Evolutionary conservation across 2,888 invertebrate species (phyloP).

Genomic region (Callyntrura sp.): DNA sequence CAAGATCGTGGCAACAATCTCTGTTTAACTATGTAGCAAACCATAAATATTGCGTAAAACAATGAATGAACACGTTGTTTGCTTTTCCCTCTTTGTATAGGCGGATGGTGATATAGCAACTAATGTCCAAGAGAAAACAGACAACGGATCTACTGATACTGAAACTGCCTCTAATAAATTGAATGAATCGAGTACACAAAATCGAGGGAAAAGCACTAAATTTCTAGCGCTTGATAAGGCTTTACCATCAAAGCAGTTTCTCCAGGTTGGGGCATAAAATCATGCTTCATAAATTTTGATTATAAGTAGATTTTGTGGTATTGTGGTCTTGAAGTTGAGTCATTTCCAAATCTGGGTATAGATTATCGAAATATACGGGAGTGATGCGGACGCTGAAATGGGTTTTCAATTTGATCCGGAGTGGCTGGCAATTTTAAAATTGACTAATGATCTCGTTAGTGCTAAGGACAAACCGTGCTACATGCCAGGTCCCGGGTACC

Average conservation of each 20-base stretch:
- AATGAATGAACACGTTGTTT: too few species aligned
- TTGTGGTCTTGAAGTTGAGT: not conserved
- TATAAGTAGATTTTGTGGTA: not conserved
- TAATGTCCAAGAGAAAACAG: not conserved
- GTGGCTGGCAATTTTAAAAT: constrained; percentile 95
- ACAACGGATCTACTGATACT: not conserved
- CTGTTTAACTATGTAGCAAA: too few species aligned
- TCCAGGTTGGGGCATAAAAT: constrained; percentile 89
- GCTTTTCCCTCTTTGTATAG: too few species aligned
- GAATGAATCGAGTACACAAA: constrained; percentile 37
- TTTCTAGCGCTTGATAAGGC: constrained; percentile 99
- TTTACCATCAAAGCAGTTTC: constrained; percentile 93
- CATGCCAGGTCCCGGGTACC: constrained; percentile 92
- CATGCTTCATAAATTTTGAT: too few species aligned
- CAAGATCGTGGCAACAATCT: too few species aligned
- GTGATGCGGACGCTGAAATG: constrained; percentile 42
- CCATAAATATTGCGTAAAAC: too few species aligned
- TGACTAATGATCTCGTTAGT: constrained; percentile 95
- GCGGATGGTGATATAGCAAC: not conserved
- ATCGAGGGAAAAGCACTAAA: constrained; percentile 88
- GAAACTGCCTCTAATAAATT: not conserved
- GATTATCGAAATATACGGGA: constrained; percentile 81
- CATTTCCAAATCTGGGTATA: constrained; percentile 52
- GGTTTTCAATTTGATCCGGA: constrained; percentile 93
- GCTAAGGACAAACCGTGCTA: constrained; percentile 90